phyloP scores from a whole-genome alignment of 1,140 invertebrate species.

The Acromyrmex echinatior region DNA sequence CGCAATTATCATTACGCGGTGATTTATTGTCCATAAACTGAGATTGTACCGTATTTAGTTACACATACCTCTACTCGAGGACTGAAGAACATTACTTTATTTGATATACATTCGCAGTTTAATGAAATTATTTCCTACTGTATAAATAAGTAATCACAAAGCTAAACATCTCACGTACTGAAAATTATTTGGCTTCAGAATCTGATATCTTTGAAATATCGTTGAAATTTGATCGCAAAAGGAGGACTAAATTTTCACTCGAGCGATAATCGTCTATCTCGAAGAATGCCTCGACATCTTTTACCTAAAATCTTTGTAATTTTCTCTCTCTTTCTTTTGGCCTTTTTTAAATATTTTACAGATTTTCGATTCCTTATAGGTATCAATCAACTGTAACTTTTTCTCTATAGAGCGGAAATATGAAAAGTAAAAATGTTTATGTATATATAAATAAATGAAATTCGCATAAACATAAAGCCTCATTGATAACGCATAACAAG shows the following conservation, averaged over 20 bases:
- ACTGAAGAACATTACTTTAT: conserved; percentile 15
- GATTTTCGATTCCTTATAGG: background rate
- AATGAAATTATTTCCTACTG: conserved; percentile 4
- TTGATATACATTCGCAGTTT: background rate
- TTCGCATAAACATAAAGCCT: conserved; percentile 9
- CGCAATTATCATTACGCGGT: conserved; percentile 20
- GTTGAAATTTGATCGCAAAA: conserved; percentile 81
- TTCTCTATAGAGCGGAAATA: no score
- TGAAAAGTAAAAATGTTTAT: no score
- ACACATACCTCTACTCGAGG: background rate
- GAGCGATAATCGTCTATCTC: conserved; percentile 77
- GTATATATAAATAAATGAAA: background rate
- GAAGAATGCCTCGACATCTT: conserved; percentile 24
- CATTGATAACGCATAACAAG: background rate
- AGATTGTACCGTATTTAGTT: conserved; percentile 14
- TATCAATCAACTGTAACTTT: no score
- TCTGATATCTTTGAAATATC: conserved; percentile 70
- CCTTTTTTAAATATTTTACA: background rate
- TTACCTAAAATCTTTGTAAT: conserved; percentile 28
- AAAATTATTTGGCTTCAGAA: conserved; percentile 64
- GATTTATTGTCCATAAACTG: conserved; percentile 40
- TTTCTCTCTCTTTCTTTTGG: background rate
- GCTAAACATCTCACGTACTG: conserved; percentile 53
- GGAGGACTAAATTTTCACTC: conserved; percentile 78
- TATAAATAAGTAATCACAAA: conserved; percentile 11